Conservation (phyloP, 2,797 vertebrate species). For the Momotus momota region DNA sequence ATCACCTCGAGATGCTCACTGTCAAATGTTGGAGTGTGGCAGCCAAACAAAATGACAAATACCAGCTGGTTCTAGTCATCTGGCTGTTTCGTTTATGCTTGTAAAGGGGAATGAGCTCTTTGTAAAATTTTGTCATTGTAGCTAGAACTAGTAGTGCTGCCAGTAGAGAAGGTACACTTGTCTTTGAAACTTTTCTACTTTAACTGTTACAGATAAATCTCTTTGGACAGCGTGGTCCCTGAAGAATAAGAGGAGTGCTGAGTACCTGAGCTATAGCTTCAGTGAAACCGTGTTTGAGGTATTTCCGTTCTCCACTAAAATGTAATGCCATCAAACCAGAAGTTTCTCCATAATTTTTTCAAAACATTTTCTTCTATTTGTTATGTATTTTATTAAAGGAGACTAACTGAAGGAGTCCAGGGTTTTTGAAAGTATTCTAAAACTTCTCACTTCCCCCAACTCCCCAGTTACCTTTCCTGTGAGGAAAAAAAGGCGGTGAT, state of each 20-base stretch:
- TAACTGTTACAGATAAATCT: background rate
- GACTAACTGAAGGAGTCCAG: background rate
- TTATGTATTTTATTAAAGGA: background rate
- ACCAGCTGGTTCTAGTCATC: background rate
- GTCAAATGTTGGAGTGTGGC: background rate
- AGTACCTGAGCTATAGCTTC: background rate
- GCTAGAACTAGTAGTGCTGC: background rate
- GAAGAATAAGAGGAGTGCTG: background rate
- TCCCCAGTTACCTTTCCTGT: background rate
- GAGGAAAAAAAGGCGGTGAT: background rate
- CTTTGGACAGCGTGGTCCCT: background rate
- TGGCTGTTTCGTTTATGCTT: background rate
- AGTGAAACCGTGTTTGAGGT: background rate
- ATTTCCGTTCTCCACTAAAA: background rate
- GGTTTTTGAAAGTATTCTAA: rapidly evolving
- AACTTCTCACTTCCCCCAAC: background rate
- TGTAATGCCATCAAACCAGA: background rate
- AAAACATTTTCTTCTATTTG: background rate
- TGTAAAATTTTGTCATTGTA: background rate
- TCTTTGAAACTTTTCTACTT: background rate
- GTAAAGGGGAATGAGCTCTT: background rate
- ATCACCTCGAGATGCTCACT: rapidly evolving
- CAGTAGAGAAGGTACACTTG: background rate
- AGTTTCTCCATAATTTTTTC: background rate
- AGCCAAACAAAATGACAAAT: background rate